A percentile compares a stretch with the other conserved stretches of the same genome.
phyloP scores from a whole-genome alignment of 2,113 vertebrate genomes.

The Chaetodon trifascialis region DNA sequence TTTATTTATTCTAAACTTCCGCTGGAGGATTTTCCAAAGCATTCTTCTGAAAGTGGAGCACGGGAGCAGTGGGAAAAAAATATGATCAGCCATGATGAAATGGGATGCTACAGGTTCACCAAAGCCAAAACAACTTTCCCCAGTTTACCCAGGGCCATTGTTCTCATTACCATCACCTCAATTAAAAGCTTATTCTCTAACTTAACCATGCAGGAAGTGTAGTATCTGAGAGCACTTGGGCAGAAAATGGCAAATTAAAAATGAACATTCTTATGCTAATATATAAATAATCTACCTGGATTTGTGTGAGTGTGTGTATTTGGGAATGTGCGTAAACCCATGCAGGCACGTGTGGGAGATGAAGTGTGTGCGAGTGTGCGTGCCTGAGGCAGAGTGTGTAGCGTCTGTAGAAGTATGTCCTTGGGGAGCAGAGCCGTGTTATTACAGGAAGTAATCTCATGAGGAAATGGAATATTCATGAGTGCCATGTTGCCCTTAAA shows the following conservation, averaged over 20 bases:
- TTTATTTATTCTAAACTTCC: not conserved
- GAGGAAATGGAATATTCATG: constrained; percentile 83
- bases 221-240: constrained; percentile 69
- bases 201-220: constrained; percentile 69
- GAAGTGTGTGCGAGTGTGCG: constrained; percentile 23
- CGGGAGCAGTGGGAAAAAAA: not conserved
- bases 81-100: constrained; percentile 22
- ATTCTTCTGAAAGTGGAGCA: not conserved
- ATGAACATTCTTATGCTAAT: constrained; percentile 79
- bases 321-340: constrained; percentile 27
- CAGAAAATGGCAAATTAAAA: constrained; percentile 83
- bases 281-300: constrained; percentile 74
- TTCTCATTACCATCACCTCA: constrained; percentile 60
- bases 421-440: constrained; percentile 73
- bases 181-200: constrained; percentile 74
- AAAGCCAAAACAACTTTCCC: not conserved
- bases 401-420: constrained; percentile 66
- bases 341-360: constrained; percentile 14
- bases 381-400: constrained; percentile 52
- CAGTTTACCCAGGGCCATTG: constrained; percentile 50
- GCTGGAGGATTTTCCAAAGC: not conserved
- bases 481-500: constrained; percentile 75
- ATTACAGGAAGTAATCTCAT: constrained; percentile 80
- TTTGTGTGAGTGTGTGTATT: not conserved
- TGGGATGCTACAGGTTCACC: not conserved